Conservation (phyloP, 2,113 vertebrate genomes). For the Amblyornis subalaris region DNA sequence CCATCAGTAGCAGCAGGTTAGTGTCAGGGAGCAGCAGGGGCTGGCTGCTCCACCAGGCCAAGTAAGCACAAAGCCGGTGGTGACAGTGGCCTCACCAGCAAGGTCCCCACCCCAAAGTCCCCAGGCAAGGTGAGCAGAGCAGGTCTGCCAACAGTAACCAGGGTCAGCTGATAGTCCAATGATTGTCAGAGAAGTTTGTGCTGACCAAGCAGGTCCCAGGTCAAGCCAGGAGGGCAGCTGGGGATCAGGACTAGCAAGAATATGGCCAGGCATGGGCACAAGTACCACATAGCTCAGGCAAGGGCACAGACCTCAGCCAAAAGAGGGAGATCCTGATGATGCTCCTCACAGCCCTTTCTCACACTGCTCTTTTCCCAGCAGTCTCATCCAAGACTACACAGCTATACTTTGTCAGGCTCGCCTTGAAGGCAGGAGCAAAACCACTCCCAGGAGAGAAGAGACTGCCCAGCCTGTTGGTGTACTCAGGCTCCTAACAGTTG, state of each 20-base stretch:
- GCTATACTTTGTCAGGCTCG: not conserved
- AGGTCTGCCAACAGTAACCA: not conserved
- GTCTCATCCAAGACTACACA: not conserved
- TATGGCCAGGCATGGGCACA: not conserved
- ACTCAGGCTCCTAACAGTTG: not conserved
- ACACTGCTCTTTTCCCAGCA: not conserved
- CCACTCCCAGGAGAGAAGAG: not conserved
- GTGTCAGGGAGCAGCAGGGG: not conserved
- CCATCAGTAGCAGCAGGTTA: not conserved
- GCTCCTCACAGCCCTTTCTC: not conserved
- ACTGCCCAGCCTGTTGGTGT: not conserved
- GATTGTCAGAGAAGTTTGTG: not conserved
- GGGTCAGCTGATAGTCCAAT: not conserved
- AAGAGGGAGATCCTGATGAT: not conserved
- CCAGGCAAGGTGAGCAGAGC: not conserved
- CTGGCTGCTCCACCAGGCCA: not conserved
- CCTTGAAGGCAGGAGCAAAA: not conserved
- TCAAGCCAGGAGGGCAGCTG: not conserved
- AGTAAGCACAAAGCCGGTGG: not conserved
- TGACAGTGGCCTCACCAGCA: not conserved
- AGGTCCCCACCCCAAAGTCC: not conserved
- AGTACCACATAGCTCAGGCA: not conserved
- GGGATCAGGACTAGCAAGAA: not conserved
- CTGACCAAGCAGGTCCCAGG: not conserved
- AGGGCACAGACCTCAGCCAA: not conserved